A percentile compares a stretch with the other conserved stretches of the same genome.
phyloP scores from a whole-genome alignment of 2,888 invertebrate genomes.

The Mesorhabditis sp. region DNA sequence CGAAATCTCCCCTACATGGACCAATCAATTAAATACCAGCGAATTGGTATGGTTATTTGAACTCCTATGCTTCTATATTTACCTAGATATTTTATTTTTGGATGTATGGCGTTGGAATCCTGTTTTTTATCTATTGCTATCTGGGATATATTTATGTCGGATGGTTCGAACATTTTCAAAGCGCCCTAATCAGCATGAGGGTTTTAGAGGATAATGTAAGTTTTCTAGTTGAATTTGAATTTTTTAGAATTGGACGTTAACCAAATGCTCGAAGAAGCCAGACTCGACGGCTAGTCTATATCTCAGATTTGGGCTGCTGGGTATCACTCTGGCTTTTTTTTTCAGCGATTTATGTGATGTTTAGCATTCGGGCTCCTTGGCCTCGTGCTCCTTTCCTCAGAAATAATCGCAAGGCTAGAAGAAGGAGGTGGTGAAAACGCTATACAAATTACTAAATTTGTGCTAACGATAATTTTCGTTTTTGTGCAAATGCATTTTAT shows the following conservation, averaged over 20 bases:
- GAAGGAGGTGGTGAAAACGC: neutral
- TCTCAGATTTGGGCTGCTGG: neutral
- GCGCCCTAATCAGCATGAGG: neutral
- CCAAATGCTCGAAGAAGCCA: neutral
- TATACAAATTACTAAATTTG: neutral
- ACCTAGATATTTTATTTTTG: constrained; percentile 50
- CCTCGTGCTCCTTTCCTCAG: neutral
- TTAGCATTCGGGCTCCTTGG: constrained; percentile 1
- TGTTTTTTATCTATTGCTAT: constrained; percentile 52
- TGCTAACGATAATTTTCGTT: neutral
- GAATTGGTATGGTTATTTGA: neutral
- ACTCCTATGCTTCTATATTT: neutral
- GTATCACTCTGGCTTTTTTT: neutral
- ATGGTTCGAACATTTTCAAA: constrained; percentile 28
- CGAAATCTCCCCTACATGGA: neutral
- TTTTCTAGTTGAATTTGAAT: neutral
- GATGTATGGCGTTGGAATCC: constrained; percentile 52
- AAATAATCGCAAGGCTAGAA: neutral
- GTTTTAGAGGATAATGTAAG: neutral
- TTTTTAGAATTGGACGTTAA: neutral
- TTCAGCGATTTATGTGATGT: neutral
- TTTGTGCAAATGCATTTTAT: neutral
- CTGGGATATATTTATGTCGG: constrained; percentile 49
- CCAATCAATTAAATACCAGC: neutral
- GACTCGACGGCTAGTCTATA: neutral